Percentiles rank a stretch among this genome's conserved stretches.
These are phyloP conservation scores for Plotosus lineatus DNA, from an alignment of 2,113 vertebrate species.

Conservation along the genomic window DNA sequence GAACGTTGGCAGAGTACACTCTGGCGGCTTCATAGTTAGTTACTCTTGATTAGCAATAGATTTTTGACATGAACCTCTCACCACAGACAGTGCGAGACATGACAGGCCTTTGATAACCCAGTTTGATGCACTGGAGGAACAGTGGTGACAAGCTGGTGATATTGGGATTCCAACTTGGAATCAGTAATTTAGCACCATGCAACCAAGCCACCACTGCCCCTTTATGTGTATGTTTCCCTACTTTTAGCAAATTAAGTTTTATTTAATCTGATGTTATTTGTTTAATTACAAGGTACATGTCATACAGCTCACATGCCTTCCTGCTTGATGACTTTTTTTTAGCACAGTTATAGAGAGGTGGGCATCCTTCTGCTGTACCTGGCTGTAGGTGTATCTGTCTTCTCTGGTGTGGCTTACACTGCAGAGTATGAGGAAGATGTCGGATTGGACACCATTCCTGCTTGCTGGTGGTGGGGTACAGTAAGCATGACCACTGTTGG, in stretches of 20 bases:
- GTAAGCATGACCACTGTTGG: conserved; percentile 99
- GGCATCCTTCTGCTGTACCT: conserved; percentile 94
- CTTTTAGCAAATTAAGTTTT: neutral
- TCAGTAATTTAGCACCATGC: no score
- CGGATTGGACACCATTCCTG: conserved; percentile 93
- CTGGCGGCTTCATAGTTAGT: no score
- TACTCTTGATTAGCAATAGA: no score
- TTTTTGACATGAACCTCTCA: no score
- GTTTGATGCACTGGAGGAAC: no score
- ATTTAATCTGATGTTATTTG: neutral
- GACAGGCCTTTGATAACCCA: no score
- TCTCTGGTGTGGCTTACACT: conserved; percentile 91
- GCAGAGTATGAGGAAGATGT: conserved; percentile 90
- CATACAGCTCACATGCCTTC: conserved; percentile 4
- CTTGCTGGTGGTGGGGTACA: conserved; percentile 99
- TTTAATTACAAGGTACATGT: neutral
- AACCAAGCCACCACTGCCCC: no score
- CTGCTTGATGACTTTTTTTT: conserved; percentile 60
- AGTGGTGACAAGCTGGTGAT: no score
- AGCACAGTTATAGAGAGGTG: conserved; percentile 98
- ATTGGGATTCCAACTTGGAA: no score
- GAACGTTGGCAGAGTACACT: no score
- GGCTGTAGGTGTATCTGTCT: conserved; percentile 90
- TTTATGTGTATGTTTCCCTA: neutral
- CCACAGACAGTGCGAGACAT: no score